A percentile compares a stretch with the other conserved stretches of the same genome.
phyloP scores from a whole-genome alignment of 2,113 vertebrate species.

The Nanorana parkeri region DNA sequence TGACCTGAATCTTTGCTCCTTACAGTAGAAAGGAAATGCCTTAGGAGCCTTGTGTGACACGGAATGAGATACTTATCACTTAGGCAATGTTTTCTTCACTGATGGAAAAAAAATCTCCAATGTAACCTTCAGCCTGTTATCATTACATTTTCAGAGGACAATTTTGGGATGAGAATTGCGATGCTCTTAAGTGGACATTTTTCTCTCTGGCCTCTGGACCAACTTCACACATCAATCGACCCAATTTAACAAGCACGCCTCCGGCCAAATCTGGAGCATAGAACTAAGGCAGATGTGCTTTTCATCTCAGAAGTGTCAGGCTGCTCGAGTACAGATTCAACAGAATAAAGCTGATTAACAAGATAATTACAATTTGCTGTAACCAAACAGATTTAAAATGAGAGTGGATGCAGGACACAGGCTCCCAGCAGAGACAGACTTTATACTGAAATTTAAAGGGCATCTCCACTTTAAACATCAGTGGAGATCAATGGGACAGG shows the following conservation, averaged over 20 bases:
- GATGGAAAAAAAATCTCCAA: background rate
- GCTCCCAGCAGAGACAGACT: background rate
- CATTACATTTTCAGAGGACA: background rate
- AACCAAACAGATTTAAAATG: background rate
- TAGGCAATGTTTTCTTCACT: background rate
- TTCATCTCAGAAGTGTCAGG: slow-evolving; percentile 8
- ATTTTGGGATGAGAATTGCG: background rate
- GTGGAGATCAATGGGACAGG: too few relatives aligned
- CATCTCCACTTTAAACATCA: too few relatives aligned
- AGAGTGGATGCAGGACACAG: background rate
- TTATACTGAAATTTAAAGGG: too few relatives aligned
- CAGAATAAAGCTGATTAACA: background rate
- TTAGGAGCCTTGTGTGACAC: slow-evolving; percentile 2
- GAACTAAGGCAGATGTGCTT: background rate
- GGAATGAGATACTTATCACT: background rate
- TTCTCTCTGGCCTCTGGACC: slow-evolving; percentile 13
- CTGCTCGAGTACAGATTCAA: slow-evolving; percentile 8
- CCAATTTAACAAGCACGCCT: slow-evolving; percentile 35
- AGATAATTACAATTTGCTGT: background rate
- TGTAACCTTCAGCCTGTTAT: background rate
- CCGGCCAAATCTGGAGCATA: slow-evolving; percentile 19
- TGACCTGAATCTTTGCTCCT: slow-evolving; percentile 23
- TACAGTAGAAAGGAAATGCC: slow-evolving; percentile 14
- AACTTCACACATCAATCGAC: slow-evolving; percentile 31
- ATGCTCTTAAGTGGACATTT: slow-evolving; percentile 10